phyloP scores from a whole-genome alignment of 2,113 vertebrate species.

The Bungarus multicinctus region DNA sequence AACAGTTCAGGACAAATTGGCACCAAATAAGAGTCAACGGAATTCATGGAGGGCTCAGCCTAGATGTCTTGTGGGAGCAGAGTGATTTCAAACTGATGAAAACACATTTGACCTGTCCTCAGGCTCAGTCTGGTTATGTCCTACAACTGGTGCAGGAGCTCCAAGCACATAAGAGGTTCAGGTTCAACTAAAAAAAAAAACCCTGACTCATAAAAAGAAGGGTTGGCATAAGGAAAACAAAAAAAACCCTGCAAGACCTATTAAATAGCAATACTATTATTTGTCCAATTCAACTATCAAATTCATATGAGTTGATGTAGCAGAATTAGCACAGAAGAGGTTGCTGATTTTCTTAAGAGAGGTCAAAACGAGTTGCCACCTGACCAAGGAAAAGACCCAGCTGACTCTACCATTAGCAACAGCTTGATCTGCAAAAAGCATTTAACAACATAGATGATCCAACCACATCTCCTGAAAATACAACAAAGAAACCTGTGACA shows the following conservation, averaged over 20 bases:
- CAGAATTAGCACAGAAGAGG: not conserved
- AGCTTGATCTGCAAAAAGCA: not conserved
- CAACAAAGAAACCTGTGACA: not conserved
- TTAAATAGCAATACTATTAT: not conserved
- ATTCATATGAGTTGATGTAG: not conserved
- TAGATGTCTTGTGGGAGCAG: too few relatives aligned
- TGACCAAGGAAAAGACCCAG: not conserved
- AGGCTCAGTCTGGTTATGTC: too few relatives aligned
- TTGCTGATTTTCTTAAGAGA: not conserved
- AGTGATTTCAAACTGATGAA: too few relatives aligned
- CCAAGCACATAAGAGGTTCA: not conserved
- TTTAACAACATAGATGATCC: not conserved
- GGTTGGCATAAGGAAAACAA: not conserved
- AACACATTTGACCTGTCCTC: too few relatives aligned
- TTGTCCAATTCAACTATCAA: not conserved
- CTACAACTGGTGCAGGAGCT: not conserved
- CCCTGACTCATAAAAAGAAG: not conserved
- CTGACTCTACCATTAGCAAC: not conserved
- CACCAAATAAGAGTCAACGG: too few relatives aligned
- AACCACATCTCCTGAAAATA: not conserved
- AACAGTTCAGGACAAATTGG: too few relatives aligned
- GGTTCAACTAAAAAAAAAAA: not conserved
- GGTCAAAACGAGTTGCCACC: not conserved
- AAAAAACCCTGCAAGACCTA: not conserved
- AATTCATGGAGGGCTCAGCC: too few relatives aligned